Base-by-base conservation (phyloP, 2,797 vertebrate species). In the Synanceia verrucosa region DNA sequence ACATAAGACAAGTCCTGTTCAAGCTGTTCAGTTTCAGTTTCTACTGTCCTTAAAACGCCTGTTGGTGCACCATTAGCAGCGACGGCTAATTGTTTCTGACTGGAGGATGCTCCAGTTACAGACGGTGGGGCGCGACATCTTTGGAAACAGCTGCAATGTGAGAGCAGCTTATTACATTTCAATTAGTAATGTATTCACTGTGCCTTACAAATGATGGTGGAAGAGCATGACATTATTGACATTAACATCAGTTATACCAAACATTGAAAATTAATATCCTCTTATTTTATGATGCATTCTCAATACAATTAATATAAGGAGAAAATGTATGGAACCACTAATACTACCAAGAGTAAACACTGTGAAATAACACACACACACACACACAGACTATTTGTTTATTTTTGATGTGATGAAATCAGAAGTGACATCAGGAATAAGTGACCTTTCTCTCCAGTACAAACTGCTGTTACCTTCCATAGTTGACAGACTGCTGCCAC, bases 401-500 rank as follows among this genome's bases (percentile, higher is more conserved):
- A 29, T 1, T 3, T 8, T 16, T 44, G 29, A n/a, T 41, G 18
- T 23, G 24, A 48, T 29, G 14, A 43, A 24, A 58, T 12, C 11
- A n/a, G 24, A 9, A 18, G 5, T 44, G 11, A 11, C 19, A 10
- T 34, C 8, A 50, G 23, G 9, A 21, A 12, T 23, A 31, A 19
- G 7, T 19, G 12, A 26, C 16, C 3, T 57, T 28, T 70, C 16
- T n/a, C 4, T 19, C 6, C 8, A 64, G 13, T 12, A 39, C 4
- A 41, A 57, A 55, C 14, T 28, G 24, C 11, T 63, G 5, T 52
- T 68, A 23, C 5, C 44, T 46, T 47, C 6, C 13, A 43, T 57
- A 70, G 21, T 41, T 82, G 44, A 63, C 43, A 13, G 64, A 81
- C 73, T 64, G 64, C 82, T 90, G 23, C 83, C 88, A 83, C 56